Percentiles rank a stretch among this genome's conserved stretches.
These are phyloP conservation scores for Alethe diademata DNA, from an alignment of 2,113 vertebrate species.

Conservation along the genomic window DNA sequence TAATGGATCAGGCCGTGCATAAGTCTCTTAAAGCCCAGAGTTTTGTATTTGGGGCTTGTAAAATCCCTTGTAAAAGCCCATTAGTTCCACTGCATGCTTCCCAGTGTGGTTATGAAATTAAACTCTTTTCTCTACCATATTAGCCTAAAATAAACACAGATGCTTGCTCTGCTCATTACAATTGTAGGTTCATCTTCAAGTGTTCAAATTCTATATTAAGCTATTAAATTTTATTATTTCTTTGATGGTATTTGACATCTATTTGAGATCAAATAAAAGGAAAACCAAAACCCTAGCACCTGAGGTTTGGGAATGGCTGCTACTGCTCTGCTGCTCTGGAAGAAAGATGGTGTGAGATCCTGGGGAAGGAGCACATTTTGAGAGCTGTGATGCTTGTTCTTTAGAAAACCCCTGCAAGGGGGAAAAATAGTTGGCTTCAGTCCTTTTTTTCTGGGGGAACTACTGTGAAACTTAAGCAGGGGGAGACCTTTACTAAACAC, in stretches of 20 bases:
- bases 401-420: not conserved
- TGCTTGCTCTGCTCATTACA: not conserved
- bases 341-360: not conserved
- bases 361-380: not conserved
- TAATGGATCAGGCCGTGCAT: not conserved
- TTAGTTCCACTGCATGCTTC: slow-evolving; percentile 47
- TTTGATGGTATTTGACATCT: not conserved
- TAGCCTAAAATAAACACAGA: slow-evolving; percentile 48
- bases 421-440: not conserved
- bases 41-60: slow-evolving; percentile 47
- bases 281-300: not conserved
- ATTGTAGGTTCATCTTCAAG: not conserved
- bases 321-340: not conserved
- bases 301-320: not conserved
- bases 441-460: not conserved
- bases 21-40: slow-evolving; percentile 50
- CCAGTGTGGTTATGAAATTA: slow-evolving; percentile 55
- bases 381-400: not conserved
- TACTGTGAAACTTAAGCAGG: not conserved
- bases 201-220: not conserved
- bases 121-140: slow-evolving; percentile 28
- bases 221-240: not conserved
- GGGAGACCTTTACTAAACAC: not conserved
- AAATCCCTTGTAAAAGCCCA: slow-evolving; percentile 59
- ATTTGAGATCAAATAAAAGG: not conserved